Evolutionary conservation across 2,113 vertebrate species (phyloP).

Genomic region (Thinocorus orbignyianus): DNA sequence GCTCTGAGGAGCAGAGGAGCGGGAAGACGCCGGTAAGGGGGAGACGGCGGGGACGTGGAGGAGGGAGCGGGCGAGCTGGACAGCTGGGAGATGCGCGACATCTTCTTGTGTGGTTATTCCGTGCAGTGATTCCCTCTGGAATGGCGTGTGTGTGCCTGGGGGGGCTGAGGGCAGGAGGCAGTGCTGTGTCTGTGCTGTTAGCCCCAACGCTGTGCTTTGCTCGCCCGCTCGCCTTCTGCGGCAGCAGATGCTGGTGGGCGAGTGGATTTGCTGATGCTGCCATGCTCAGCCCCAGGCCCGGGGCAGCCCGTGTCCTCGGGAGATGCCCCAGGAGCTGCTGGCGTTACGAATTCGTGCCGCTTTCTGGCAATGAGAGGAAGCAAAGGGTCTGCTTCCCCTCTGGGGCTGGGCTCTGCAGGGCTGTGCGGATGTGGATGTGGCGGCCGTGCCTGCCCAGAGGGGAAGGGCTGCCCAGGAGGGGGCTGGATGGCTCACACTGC

Average conservation of each 20-base stretch:
- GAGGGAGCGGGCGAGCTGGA: background rate
- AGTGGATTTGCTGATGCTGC: background rate
- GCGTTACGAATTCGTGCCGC: background rate
- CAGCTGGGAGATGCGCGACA: background rate
- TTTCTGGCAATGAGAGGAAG: background rate
- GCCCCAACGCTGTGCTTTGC: background rate
- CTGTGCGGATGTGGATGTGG: background rate
- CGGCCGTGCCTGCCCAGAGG: background rate
- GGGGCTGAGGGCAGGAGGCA: background rate
- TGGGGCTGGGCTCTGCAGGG: background rate
- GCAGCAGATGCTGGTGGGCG: background rate
- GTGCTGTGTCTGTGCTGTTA: background rate
- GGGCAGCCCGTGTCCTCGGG: background rate
- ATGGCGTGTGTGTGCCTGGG: background rate
- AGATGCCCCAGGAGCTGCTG: background rate
- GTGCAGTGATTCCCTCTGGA: background rate
- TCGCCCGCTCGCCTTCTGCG: background rate
- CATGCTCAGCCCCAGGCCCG: background rate
- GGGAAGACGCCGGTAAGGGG: constrained; percentile 11
- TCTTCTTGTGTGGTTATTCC: background rate
- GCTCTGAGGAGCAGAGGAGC: background rate
- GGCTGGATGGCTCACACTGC: background rate
- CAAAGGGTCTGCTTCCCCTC: background rate
- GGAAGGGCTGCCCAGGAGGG: background rate
- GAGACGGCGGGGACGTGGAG: background rate